Evolutionary conservation across 2,797 vertebrate genomes (phyloP).

Genomic region (Cuniculus paca): DNA sequence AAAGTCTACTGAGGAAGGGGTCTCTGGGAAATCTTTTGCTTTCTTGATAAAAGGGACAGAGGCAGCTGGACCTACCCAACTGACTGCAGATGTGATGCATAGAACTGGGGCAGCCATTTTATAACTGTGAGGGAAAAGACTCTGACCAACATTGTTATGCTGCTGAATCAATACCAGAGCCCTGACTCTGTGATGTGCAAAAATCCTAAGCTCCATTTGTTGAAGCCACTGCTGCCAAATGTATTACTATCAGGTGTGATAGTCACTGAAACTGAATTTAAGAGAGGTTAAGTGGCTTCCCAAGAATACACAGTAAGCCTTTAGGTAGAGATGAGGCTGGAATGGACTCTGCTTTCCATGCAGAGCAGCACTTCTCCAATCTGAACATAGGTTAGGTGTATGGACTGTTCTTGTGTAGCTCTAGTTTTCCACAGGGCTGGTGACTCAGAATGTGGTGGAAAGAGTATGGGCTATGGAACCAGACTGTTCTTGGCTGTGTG

Average conservation of each 20-base stretch:
- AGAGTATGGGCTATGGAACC: rapidly evolving
- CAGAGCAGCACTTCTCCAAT: background rate
- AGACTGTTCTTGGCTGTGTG: background rate
- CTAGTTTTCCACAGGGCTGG: background rate
- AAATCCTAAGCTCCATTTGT: background rate
- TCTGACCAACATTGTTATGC: background rate
- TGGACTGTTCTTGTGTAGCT: background rate
- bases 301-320: background rate
- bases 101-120: background rate
- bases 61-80: background rate
- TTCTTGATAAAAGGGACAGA: background rate
- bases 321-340: background rate
- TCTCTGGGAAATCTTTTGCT: background rate
- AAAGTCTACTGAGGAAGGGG: background rate
- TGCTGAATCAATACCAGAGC: background rate
- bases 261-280: background rate
- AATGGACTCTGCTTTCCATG: background rate
- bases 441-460: background rate
- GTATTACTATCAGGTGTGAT: background rate
- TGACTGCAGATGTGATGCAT: background rate
- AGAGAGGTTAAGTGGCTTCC: background rate
- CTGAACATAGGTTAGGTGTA: background rate
- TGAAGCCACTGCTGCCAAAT: background rate
- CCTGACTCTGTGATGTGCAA: background rate
- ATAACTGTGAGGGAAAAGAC: background rate